A percentile compares a stretch with the other conserved stretches of the same genome.
These are phyloP conservation scores for Hirtodrosophila cameraria DNA, from an alignment of 2,888 invertebrate species.

Conservation along the genomic window DNA sequence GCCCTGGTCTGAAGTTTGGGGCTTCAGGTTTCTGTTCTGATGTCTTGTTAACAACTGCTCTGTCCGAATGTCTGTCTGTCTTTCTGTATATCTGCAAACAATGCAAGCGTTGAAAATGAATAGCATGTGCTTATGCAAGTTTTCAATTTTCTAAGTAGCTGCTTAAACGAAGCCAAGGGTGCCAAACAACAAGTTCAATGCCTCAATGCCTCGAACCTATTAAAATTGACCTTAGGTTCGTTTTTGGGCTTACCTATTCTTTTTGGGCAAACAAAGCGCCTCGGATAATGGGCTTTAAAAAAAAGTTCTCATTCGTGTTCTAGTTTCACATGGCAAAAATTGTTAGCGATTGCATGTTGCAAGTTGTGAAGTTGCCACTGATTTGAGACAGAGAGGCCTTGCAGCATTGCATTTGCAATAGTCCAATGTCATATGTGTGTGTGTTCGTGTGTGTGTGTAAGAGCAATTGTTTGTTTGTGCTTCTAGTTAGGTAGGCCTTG, in stretches of 20 bases:
- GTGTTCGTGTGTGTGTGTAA: conserved; percentile 18
- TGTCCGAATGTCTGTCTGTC: conserved; percentile 26
- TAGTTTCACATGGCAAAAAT: conserved; percentile 73
- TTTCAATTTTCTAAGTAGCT: conserved; percentile 42
- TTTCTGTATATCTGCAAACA: conserved; percentile 47
- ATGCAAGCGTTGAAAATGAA: conserved; percentile 70
- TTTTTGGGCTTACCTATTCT: conserved; percentile 34
- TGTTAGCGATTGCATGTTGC: conserved; percentile 51
- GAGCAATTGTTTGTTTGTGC: conserved; percentile 59
- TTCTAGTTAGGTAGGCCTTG: conserved; percentile 65
- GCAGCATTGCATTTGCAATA: conserved; percentile 41
- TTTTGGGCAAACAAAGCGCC: conserved; percentile 53
- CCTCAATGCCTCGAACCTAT: conserved; percentile 75
- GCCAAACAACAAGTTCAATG: conserved; percentile 79
- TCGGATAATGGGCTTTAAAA: conserved; percentile 50
- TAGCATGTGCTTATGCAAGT: conserved; percentile 60
- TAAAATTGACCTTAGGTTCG: conserved; percentile 78
- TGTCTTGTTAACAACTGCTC: conserved; percentile 55
- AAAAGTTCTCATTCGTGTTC: conserved; percentile 82
- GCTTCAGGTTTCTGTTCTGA: conserved; percentile 14
- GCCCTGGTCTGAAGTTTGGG: conserved; percentile 17
- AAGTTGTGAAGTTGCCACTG: conserved; percentile 37
- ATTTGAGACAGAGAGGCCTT: conserved; percentile 39
- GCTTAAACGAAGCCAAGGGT: conserved; percentile 69
- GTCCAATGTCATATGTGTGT: conserved; percentile 62